Evolutionary conservation across 2,797 vertebrate species (phyloP).

Genomic region (Tenualosa ilisha): DNA sequence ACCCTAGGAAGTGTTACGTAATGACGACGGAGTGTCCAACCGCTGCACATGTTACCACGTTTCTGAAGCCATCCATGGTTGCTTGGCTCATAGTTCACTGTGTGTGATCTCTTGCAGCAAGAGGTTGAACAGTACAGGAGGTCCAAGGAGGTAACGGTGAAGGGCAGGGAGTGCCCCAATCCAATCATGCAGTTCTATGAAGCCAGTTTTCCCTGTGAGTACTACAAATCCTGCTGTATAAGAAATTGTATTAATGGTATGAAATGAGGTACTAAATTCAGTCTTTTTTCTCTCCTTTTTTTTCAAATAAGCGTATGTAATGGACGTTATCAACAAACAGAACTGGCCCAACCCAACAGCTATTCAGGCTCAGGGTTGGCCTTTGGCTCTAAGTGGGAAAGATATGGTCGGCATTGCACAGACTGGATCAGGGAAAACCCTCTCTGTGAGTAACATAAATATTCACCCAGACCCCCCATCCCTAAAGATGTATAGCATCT

Average conservation of each 20-base stretch:
- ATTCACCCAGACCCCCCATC: neutral
- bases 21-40: neutral
- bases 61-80: neutral
- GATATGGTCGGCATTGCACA: constrained; percentile 99
- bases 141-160: constrained; percentile 87
- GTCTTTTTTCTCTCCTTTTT: constrained; percentile 18
- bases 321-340: constrained; percentile 92
- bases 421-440: constrained; percentile 95
- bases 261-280: neutral
- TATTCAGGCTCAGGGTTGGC: constrained; percentile 97
- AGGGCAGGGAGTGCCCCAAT: constrained; percentile 90
- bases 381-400: constrained; percentile 91
- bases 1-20: neutral
- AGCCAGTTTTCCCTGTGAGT: constrained; percentile 90
- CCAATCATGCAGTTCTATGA: constrained; percentile 90
- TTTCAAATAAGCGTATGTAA: constrained; percentile 82
- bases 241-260: neutral
- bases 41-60: constrained; percentile 47
- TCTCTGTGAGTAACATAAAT: constrained; percentile 81
- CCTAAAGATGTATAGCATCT: neutral
- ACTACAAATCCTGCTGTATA: neutral
- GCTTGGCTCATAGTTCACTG: neutral
- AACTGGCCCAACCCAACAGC: constrained; percentile 96
- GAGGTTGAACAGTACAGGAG: constrained; percentile 92
- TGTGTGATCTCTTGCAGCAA: constrained; percentile 79